phyloP scores from a whole-genome alignment of 2,888 invertebrate species.

The Lumbricus terrestris region DNA sequence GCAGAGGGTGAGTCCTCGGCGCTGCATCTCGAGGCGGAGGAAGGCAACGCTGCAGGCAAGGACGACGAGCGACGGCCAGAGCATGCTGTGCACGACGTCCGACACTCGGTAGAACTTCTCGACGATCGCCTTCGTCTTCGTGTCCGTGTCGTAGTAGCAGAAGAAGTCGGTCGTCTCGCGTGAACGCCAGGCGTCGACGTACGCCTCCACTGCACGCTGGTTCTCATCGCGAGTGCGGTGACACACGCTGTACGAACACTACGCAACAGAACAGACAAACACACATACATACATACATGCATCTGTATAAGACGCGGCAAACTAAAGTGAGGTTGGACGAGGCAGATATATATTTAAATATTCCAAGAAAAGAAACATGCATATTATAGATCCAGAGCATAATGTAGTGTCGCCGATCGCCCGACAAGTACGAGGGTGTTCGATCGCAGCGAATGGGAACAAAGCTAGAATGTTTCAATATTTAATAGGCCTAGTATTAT shows the following conservation, averaged over 20 bases:
- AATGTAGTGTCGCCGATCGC: too few relatives aligned
- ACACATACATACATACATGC: background rate
- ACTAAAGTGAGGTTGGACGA: too few relatives aligned
- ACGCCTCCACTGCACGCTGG: conserved; percentile 23
- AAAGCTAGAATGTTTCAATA: too few relatives aligned
- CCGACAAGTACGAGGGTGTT: too few relatives aligned
- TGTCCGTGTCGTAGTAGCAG: conserved; percentile 34
- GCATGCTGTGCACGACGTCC: conserved; percentile 39
- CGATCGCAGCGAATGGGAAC: too few relatives aligned
- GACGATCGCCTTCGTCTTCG: conserved; percentile 73
- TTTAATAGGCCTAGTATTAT: too few relatives aligned
- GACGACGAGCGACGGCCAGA: conserved; percentile 39
- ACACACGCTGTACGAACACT: conserved; percentile 34
- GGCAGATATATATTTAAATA: too few relatives aligned
- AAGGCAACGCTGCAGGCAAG: conserved; percentile 35
- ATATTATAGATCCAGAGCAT: too few relatives aligned
- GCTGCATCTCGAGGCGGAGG: conserved; percentile 33
- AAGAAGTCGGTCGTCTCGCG: conserved; percentile 23
- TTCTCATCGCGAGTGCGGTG: conserved; percentile 24
- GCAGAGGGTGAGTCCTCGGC: conserved; percentile 32
- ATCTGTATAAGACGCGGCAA: background rate
- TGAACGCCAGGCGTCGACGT: conserved; percentile 19
- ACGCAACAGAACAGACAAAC: background rate
- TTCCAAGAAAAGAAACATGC: too few relatives aligned
- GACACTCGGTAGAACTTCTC: conserved; percentile 73